Evolutionary conservation across 1,140 invertebrate species (phyloP), one percentile per base, ranked within the genome.

Genomic region (Stegodyphus mimosarum): DNA sequence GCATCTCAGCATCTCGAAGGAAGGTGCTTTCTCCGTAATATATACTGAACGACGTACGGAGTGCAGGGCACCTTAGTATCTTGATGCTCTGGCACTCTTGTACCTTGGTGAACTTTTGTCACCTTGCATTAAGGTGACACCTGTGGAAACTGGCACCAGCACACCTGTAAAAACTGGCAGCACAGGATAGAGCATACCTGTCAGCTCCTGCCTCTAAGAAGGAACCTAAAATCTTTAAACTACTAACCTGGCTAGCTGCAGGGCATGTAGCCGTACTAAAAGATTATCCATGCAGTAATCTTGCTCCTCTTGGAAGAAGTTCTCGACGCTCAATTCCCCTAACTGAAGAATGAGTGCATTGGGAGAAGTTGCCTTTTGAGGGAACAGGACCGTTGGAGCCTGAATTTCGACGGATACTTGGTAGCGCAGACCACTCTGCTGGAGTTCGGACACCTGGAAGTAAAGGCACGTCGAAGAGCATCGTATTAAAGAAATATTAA

Each of bases 291-390:
- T 87, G 80, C 89, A 70, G 76, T 86, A 84, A 89, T 75, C 77
- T 17, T 48, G 53, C 18, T 87, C 90, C 84, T 93, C 93, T 89
- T 95, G 95, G 90, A 96, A 95, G 90, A 95, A 95, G 88, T 96
- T 96, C 89, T 95, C 94, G 33, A 96, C 92, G 6, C 92, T 92
- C 10, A 97, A 90, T 88, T 95, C 93, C 80, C 95, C 95, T 92
- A 95, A 93, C 89, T 95, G 94, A 17, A 96, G 90, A 67, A 96
- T 92, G 66, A 97, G 90, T n/a, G 95, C 91, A 90, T 95, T 95
- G 0, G 94, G 94, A 7, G 94, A 95, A 76, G 94, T 94, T 18
- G 94, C 94, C 88, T 95, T 95, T 89, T 96, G 95, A 0, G 95
- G 95, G 60, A 97, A 90, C 49, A 96, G 90, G 18, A 97, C 90